Evolutionary conservation across 2,113 vertebrate species (phyloP).

Genomic region (Natator depressus): DNA sequence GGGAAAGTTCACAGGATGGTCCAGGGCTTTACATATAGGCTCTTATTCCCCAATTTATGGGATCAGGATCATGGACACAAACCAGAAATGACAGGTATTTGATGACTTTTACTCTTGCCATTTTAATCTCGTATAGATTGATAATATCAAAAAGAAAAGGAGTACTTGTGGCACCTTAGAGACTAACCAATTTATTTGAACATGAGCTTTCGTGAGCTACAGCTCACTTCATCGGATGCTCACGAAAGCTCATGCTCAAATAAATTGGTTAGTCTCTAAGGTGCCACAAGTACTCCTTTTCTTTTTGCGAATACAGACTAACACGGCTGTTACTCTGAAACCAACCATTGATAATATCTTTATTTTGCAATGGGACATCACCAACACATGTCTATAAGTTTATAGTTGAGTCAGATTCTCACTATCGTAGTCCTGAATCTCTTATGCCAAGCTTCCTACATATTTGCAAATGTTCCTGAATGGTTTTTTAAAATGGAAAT

Average conservation of each 20-base stretch:
- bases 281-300: too few species aligned
- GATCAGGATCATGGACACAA: neutral
- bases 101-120: neutral
- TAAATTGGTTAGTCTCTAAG: too few species aligned
- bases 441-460: neutral
- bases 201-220: too few species aligned
- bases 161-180: too few species aligned
- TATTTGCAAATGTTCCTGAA: neutral
- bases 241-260: too few species aligned
- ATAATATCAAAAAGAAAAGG: too few species aligned
- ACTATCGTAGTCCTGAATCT: neutral
- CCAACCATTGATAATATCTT: neutral
- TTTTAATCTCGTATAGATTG: neutral
- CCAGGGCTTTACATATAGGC: neutral
- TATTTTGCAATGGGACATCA: neutral
- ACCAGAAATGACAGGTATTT: neutral
- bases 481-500: neutral
- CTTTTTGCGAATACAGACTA: too few species aligned
- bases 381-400: neutral
- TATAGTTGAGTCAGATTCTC: neutral
- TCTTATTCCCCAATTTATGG: neutral
- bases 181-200: too few species aligned
- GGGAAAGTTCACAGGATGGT: neutral
- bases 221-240: too few species aligned
- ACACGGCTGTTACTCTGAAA: too few species aligned